These are phyloP conservation scores for Aleiodes alternator DNA, from an alignment of 2,888 invertebrate genomes.

Conservation along the genomic window DNA sequence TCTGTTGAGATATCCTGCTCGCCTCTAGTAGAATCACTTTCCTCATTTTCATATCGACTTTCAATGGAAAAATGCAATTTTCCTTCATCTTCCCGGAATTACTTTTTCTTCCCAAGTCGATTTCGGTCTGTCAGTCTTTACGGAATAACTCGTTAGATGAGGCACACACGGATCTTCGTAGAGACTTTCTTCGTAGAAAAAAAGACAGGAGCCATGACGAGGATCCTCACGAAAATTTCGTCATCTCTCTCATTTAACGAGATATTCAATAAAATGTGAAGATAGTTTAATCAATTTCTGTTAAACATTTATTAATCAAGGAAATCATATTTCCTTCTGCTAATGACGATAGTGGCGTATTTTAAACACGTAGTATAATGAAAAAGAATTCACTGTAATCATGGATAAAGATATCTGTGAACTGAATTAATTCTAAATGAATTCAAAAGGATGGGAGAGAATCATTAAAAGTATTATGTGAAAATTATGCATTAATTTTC, in stretches of 20 bases:
- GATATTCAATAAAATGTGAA: too few species aligned
- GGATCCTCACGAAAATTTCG: too few species aligned
- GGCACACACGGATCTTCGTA: too few species aligned
- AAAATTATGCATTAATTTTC: constrained; percentile 26
- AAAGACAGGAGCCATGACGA: too few species aligned
- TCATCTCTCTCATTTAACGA: too few species aligned
- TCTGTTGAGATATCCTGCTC: neutral
- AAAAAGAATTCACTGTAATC: constrained; percentile 3
- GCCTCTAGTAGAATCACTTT: neutral
- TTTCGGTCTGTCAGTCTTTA: too few species aligned
- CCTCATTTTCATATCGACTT: neutral
- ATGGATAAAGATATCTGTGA: constrained; percentile 29
- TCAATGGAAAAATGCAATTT: neutral
- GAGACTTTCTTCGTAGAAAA: too few species aligned
- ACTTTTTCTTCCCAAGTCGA: too few species aligned
- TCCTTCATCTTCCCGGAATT: neutral
- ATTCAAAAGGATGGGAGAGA: neutral
- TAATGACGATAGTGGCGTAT: constrained; percentile 12
- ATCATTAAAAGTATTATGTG: constrained; percentile 21
- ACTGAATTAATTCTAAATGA: constrained; percentile 13
- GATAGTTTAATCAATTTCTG: too few species aligned
- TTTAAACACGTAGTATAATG: constrained; percentile 23
- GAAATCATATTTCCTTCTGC: neutral
- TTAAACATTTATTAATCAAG: neutral
- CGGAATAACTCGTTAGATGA: too few species aligned